Evolutionary conservation across 2,797 vertebrate species (phyloP).

Genomic region (Sebastes minor): DNA sequence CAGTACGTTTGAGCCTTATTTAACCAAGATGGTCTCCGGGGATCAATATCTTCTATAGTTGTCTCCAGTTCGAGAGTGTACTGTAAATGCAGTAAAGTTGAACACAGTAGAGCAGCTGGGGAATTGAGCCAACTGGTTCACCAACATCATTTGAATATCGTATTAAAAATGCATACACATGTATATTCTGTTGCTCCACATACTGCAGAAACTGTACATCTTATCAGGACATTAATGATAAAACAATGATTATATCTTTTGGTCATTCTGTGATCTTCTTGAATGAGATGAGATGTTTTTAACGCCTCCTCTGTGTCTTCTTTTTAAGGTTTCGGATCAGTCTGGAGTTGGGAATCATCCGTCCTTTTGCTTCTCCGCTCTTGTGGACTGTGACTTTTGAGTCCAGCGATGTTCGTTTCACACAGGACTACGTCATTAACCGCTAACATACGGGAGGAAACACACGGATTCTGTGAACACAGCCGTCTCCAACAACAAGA

Average conservation of each 20-base stretch:
- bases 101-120: slow-evolving; percentile 4
- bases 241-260: not conserved
- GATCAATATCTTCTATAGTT: not conserved
- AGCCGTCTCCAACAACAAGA: not conserved
- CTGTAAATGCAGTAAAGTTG: not conserved
- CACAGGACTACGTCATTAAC: not conserved
- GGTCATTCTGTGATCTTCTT: not conserved
- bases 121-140: not conserved
- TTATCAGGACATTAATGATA: not conserved
- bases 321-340: slow-evolving; percentile 36
- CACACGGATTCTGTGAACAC: not conserved
- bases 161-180: not conserved
- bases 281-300: not conserved
- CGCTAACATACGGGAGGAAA: not conserved
- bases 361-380: not conserved
- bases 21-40: not conserved
- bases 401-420: not conserved
- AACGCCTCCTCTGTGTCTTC: slow-evolving; percentile 13
- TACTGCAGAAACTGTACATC: not conserved
- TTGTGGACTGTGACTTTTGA: slow-evolving; percentile 5
- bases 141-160: not conserved
- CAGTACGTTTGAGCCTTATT: not conserved
- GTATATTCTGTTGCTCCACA: not conserved
- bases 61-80: not conserved
- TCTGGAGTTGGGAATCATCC: not conserved